Evolutionary conservation across 2,113 vertebrate species (phyloP).

Genomic region (Onychorhynchus coronatus): DNA sequence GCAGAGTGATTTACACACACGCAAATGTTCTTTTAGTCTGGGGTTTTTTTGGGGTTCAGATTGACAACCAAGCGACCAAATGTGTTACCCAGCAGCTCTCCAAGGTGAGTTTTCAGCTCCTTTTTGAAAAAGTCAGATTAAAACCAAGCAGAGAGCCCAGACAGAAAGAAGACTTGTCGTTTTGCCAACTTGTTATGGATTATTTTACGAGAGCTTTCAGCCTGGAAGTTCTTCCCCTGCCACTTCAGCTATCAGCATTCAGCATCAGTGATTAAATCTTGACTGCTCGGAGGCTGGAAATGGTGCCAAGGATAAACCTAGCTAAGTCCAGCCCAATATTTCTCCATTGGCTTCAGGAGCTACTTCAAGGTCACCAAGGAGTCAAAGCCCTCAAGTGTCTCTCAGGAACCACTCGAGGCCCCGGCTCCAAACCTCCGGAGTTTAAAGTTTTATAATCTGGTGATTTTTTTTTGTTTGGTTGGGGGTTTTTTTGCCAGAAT

Average conservation of each 20-base stretch:
- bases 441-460: conserved; percentile 25
- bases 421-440: neutral
- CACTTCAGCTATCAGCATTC: conserved; percentile 1
- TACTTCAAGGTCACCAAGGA: neutral
- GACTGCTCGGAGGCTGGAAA: neutral
- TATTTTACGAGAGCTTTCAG: neutral
- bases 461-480: neutral
- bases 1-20: neutral
- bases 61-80: neutral
- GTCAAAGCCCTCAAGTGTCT: neutral
- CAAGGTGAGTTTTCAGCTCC: neutral
- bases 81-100: neutral
- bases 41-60: neutral
- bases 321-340: neutral
- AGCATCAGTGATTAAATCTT: conserved; percentile 35
- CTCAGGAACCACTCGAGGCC: neutral
- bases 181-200: neutral
- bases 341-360: neutral
- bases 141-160: neutral
- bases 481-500: neutral
- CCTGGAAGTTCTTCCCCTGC: conserved; percentile 9
- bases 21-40: neutral
- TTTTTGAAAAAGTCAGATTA: neutral
- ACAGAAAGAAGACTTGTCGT: neutral
- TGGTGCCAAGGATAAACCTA: conserved; percentile 1